Base-by-base conservation (phyloP, 2,113 vertebrate genomes). In the Neotoma lepida region DNA sequence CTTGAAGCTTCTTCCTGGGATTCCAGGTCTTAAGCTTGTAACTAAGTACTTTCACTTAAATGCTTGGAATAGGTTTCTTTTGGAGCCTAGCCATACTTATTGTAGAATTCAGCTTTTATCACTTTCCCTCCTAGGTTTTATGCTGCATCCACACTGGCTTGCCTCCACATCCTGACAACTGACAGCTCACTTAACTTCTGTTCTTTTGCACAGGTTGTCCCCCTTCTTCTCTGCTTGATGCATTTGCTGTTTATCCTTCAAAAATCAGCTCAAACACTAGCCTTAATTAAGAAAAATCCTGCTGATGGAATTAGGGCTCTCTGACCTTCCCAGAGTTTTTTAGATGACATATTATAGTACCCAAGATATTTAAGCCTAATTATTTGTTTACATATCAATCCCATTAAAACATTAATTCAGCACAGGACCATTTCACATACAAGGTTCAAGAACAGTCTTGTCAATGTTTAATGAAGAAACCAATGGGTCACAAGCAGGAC, bases 401-500 rank as follows among this genome's bases (percentile, higher is more conserved):
- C 20, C 39, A 86, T 93, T 91, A 92, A 95, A 82, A 86, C 74
- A 93, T 94, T 64, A 95, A 74, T 35, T 94, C 33, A 89, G 76
- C 39, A 76, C 2, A 91, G 35, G 4, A 91, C 56, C 84, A 46
- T 89, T 96, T 91, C 33, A 51, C 39, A 89, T 56, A 2, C 9
- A 86, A 74, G 24, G n/a, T 33, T 2, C 54, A 88, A 41, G 20
- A 44, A 82, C 18, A 82, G 18, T 74, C 54, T 63, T 95, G 30
- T 46, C 82, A 95, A 33, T 73, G n/a, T 84, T 94, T 93, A 77
- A 93, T 74, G 51, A 94, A 90, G 92, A 41, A 95, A 89, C 84
- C 84, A 81, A 44, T 24, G 30, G 44, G 12, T 51, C 87, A 30
- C 22, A 51, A 92, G 35, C 22, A 41, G 8, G 15, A 54, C 61